These are phyloP conservation scores for Gopherus flavomarginatus DNA, from an alignment of 2,113 vertebrate species.

Conservation along the genomic window DNA sequence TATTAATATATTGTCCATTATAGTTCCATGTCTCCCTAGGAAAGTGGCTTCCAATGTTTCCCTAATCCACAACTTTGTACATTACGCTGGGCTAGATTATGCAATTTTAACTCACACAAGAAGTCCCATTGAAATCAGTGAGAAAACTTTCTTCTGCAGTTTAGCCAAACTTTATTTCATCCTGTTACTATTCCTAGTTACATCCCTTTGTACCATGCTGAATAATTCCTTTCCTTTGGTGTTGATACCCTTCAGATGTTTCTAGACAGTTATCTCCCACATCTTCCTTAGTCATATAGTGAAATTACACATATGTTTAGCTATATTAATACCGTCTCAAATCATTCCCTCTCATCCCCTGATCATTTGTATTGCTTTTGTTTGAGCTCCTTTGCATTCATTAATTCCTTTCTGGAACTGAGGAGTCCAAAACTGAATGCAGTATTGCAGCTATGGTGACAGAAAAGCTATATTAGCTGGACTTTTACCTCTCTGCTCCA, in stretches of 20 bases:
- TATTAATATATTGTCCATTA: not conserved
- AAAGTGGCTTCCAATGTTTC: not conserved
- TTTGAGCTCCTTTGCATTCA: conserved; percentile 34
- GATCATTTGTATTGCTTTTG: conserved; percentile 48
- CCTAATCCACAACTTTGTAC: not conserved
- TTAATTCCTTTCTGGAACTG: not conserved
- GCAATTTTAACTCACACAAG: not conserved
- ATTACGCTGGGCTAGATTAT: not conserved
- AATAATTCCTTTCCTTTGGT: not conserved
- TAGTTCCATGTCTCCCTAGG: not conserved
- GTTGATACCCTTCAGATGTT: not conserved
- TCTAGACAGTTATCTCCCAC: not conserved
- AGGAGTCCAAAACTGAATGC: not conserved
- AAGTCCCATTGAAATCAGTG: not conserved
- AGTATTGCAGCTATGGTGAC: not conserved
- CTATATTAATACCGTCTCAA: not conserved
- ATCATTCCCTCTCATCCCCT: not conserved
- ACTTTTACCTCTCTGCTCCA: not conserved
- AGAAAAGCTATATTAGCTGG: not conserved
- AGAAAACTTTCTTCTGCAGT: not conserved
- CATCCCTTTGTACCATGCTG: not conserved
- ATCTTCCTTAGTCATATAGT: not conserved
- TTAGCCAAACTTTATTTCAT: not conserved
- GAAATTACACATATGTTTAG: not conserved
- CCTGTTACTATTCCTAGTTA: not conserved